These are phyloP conservation scores for Tiliacea citrago DNA, from an alignment of 2,888 invertebrate genomes.

Conservation along the genomic window DNA sequence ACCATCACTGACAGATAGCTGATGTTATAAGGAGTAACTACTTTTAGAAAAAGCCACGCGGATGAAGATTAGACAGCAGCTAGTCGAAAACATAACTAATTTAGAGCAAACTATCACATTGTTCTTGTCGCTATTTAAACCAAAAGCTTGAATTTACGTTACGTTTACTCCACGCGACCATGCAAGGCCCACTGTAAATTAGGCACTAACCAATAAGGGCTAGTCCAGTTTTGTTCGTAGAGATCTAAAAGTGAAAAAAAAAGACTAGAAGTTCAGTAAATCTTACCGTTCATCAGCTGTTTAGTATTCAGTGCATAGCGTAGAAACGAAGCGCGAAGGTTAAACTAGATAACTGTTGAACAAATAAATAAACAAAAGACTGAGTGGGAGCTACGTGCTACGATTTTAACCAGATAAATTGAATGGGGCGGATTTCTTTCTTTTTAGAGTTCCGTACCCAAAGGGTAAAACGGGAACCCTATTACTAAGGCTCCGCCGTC, in stretches of 20 bases:
- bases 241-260: not conserved
- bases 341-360: not conserved
- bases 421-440: not conserved
- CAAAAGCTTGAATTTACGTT: no score
- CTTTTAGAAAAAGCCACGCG: no score
- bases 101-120: no score
- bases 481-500: no score
- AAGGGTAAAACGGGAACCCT: no score
- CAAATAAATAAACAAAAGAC: conserved; percentile 24
- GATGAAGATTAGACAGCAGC: no score
- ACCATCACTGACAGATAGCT: no score
- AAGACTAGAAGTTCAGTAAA: not conserved
- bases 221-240: not conserved
- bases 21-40: no score
- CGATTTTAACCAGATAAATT: conserved; percentile 10
- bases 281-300: not conserved
- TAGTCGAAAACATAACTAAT: no score
- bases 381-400: conserved; percentile 13
- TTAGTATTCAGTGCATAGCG: conserved; percentile 8
- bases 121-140: no score
- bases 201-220: not conserved
- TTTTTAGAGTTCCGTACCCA: no score
- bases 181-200: not conserved
- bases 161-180: no score
- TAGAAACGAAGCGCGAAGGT: not conserved